A percentile compares a stretch with the other conserved stretches of the same genome.
These are phyloP conservation scores for Nasonia vitripennis DNA, from an alignment of 1,140 invertebrate genomes.

Conservation along the genomic window DNA sequence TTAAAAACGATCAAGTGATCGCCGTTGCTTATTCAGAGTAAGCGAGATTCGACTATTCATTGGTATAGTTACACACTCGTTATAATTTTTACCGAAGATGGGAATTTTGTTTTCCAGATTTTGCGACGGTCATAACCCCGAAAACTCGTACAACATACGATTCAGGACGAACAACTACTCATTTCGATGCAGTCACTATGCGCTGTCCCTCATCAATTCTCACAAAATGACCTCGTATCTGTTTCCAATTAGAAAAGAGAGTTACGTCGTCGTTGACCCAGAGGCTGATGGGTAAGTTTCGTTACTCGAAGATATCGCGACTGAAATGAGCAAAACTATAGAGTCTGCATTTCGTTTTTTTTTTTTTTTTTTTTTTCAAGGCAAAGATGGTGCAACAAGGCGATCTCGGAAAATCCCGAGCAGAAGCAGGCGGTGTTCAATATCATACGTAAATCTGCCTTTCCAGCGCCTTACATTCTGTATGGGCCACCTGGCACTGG, in stretches of 20 bases:
- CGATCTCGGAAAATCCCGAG: slow-evolving; percentile 78
- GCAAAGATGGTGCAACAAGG: slow-evolving; percentile 80
- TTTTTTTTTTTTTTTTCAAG: slow-evolving; percentile 26
- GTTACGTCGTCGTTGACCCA: not conserved
- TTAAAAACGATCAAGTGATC: not conserved
- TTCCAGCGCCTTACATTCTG: slow-evolving; percentile 84
- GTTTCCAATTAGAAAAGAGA: not conserved
- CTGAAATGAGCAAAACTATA: not conserved
- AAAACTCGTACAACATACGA: slow-evolving; percentile 7
- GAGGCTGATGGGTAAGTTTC: not conserved
- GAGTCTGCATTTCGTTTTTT: not conserved
- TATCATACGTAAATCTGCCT: slow-evolving; percentile 76
- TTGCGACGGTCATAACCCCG: not conserved
- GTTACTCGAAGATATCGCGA: not conserved
- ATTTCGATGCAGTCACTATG: slow-evolving; percentile 30
- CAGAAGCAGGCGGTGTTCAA: slow-evolving; percentile 80
- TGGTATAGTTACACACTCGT: not conserved
- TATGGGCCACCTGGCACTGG: slow-evolving; percentile 89
- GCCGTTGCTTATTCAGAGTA: not conserved
- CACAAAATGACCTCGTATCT: not conserved
- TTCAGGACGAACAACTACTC: slow-evolving; percentile 28
- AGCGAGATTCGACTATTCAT: not conserved
- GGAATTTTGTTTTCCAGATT: slow-evolving; percentile 8
- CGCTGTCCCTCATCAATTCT: not conserved
- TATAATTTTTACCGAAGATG: not conserved